These are phyloP conservation scores for Drosophila athabasca DNA, from an alignment of 1,140 invertebrate genomes.

Conservation along the genomic window DNA sequence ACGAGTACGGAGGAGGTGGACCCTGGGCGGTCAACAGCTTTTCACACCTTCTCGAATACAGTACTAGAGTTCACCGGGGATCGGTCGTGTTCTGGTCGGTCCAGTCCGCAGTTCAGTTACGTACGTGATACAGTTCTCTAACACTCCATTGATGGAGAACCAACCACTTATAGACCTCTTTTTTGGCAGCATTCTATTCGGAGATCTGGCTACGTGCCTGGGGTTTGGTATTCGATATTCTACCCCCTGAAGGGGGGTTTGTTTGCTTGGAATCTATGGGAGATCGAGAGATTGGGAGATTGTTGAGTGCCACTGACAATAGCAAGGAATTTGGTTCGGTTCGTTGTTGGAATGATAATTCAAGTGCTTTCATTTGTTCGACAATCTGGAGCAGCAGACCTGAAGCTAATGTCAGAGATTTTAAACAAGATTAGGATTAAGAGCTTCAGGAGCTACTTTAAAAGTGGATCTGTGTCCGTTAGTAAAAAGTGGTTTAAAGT, in stretches of 20 bases:
- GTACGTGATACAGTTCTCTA: slow-evolving; percentile 45
- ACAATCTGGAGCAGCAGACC: slow-evolving; percentile 46
- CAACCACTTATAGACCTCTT: slow-evolving; percentile 41
- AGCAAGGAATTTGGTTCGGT: slow-evolving; percentile 49
- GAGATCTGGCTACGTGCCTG: slow-evolving; percentile 40
- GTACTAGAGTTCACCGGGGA: not conserved
- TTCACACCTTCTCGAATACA: slow-evolving; percentile 52
- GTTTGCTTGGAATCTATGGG: slow-evolving; percentile 24
- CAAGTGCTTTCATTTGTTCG: slow-evolving; percentile 28
- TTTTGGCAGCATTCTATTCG: slow-evolving; percentile 43
- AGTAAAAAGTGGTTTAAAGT: too few relatives aligned
- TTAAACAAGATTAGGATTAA: slow-evolving; percentile 11
- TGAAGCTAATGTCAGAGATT: slow-evolving; percentile 23
- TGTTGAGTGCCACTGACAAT: slow-evolving; percentile 43
- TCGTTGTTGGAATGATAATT: slow-evolving; percentile 63
- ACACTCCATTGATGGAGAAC: slow-evolving; percentile 44
- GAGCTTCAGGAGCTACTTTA: not conserved
- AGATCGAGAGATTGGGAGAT: slow-evolving; percentile 44
- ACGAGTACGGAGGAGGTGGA: slow-evolving; percentile 20
- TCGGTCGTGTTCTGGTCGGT: slow-evolving; percentile 4
- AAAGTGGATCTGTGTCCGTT: too few relatives aligned
- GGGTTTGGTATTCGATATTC: slow-evolving; percentile 28
- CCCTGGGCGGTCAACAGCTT: slow-evolving; percentile 40
- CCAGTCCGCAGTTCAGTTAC: slow-evolving; percentile 4
- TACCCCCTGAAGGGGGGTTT: slow-evolving; percentile 27